Evolutionary conservation across 2,113 vertebrate genomes (phyloP).

Genomic region (Neotoma lepida): DNA sequence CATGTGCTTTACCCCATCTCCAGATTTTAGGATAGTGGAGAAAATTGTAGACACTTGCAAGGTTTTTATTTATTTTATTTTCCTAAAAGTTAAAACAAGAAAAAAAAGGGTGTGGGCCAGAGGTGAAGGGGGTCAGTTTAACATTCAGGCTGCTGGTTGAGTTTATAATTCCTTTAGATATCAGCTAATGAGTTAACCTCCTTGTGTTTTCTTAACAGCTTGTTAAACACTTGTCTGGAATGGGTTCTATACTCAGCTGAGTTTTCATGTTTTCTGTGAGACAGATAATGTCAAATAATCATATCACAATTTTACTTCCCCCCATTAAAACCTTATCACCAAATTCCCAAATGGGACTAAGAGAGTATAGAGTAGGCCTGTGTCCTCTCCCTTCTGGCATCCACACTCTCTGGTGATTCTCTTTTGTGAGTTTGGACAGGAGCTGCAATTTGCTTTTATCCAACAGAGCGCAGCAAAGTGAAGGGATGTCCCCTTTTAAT

Average conservation of each 20-base stretch:
- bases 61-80: background rate
- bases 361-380: fast-evolving
- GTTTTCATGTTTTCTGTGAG: background rate
- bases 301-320: background rate
- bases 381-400: background rate
- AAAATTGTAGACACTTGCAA: background rate
- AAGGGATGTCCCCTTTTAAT: background rate
- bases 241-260: background rate
- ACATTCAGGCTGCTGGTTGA: background rate
- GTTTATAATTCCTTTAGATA: background rate
- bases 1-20: background rate
- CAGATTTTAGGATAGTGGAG: background rate
- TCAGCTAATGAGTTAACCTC: background rate
- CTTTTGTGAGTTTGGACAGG: background rate
- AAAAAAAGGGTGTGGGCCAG: background rate
- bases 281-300: conserved; percentile 21
- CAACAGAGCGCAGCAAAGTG: background rate
- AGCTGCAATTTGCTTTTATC: background rate
- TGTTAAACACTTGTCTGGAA: background rate
- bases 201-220: background rate
- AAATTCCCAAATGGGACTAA: background rate
- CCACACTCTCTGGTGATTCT: background rate
- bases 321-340: background rate
- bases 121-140: background rate
- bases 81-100: background rate